Percentiles rank a stretch among this genome's conserved stretches.
Conservation (phyloP, 2,113 vertebrate species). For the Pelodiscus sinensis region DNA sequence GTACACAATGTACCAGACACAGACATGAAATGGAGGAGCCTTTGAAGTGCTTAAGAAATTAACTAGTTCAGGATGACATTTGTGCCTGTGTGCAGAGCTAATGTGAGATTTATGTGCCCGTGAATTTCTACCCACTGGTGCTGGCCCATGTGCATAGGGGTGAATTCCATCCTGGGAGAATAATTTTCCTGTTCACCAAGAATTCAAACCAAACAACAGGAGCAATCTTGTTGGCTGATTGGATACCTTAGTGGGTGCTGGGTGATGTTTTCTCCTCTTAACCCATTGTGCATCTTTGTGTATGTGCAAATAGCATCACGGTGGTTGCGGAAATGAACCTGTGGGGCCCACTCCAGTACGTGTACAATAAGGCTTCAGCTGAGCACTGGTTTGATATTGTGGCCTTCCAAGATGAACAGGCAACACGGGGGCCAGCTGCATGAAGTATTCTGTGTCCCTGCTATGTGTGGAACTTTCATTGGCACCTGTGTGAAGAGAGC, state of each 20-base stretch:
- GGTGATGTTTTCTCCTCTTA: slow-evolving; percentile 57
- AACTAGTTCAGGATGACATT: slow-evolving; percentile 34
- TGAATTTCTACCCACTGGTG: not conserved
- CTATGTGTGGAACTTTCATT: not conserved
- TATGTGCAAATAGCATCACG: not conserved
- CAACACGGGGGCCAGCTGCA: not conserved
- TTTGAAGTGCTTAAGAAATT: not conserved
- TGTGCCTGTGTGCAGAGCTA: not conserved
- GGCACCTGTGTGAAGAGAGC: not conserved
- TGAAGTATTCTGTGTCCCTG: slow-evolving; percentile 25
- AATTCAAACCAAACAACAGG: slow-evolving; percentile 36
- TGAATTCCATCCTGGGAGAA: not conserved
- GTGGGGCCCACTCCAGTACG: slow-evolving; percentile 48
- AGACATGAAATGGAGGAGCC: not conserved
- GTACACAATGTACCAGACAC: slow-evolving; percentile 1
- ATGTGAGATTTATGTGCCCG: slow-evolving; percentile 19
- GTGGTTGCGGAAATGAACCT: slow-evolving; percentile 17
- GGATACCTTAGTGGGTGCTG: slow-evolving; percentile 53
- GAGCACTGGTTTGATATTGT: slow-evolving; percentile 1
- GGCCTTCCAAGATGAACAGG: slow-evolving; percentile 1
- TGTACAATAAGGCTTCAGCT: slow-evolving; percentile 36
- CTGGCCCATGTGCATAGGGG: not conserved
- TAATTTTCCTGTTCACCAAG: slow-evolving; percentile 32
- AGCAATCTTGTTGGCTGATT: slow-evolving; percentile 48
- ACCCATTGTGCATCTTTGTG: slow-evolving; percentile 62